A percentile compares a stretch with the other conserved stretches of the same genome.
phyloP scores from a whole-genome alignment of 2,113 vertebrate species.

The Tenebrosternarchus preto region DNA sequence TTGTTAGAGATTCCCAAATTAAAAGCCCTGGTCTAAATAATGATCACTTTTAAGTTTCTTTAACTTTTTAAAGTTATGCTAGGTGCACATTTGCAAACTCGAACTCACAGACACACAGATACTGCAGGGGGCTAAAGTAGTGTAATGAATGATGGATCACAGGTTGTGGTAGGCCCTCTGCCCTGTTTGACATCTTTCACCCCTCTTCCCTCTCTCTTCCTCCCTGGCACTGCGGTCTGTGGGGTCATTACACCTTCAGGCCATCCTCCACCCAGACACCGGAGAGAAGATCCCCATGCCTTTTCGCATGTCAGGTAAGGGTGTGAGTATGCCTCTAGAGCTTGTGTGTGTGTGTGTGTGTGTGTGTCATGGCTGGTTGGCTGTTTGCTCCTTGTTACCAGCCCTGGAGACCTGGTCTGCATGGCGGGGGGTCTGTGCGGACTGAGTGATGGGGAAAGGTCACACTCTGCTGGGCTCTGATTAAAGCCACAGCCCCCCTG shows the following conservation, averaged over 20 bases:
- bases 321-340: conserved; percentile 13
- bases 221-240: conserved; percentile 37
- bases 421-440: conserved; percentile 62
- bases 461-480: conserved; percentile 75
- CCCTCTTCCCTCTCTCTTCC: conserved; percentile 19
- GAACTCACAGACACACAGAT: background rate
- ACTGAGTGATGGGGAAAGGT: conserved; percentile 70
- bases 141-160: conserved; percentile 23
- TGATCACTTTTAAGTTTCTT: background rate
- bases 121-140: background rate
- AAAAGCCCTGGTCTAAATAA: conserved; percentile 4
- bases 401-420: conserved; percentile 59
- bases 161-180: conserved; percentile 7
- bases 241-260: conserved; percentile 72
- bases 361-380: conserved; percentile 37
- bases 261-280: conserved; percentile 91
- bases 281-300: conserved; percentile 96
- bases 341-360: conserved; percentile 30
- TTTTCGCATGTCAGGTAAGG: conserved; percentile 94
- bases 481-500: conserved; percentile 66
- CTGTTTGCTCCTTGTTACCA: conserved; percentile 64
- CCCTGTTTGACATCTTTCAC: conserved; percentile 17
- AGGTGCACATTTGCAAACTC: background rate
- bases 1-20: background rate
- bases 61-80: background rate